Base-by-base conservation (phyloP, 2,888 invertebrate species). In the Stenolophus ochropezus region DNA sequence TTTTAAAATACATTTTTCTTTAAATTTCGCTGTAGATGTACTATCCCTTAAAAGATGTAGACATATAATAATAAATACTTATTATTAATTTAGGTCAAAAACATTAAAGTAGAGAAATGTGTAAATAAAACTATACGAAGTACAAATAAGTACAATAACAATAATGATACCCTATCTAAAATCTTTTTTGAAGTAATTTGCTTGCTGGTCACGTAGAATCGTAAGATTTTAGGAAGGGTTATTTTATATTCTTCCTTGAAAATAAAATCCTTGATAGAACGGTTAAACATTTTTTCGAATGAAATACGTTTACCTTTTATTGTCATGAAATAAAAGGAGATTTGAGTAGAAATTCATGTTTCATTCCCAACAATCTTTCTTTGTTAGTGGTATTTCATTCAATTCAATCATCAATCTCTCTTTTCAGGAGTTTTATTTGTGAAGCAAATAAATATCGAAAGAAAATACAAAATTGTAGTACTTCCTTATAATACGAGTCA, bases 331-430 rank as follows among this genome's bases (percentile, higher is more conserved):
- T 23, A 23, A 58, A 58, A 58, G 23, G 8, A 4, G 14, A 23
- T n/a, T 58, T 23, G 23, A 58, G 23, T 58, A 21, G 58, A 58
- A 58, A 58, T 23, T 23, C 58, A 58, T 58, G 58, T 58, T 23
- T 58, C 23, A 58, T 58, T 58, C 20, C 23, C 11, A 58, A 21
- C 25, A 23, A 58, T 58, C 21, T 58, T 58, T 58, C 58, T 21
- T 58, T 58, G 25, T 58, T 58, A 23, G 11, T 6, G 58, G 11
- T 58, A 58, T 58, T 58, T 58, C n/a, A 58, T 58, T 58, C 21
- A 58, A 58, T 58, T 21, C 58, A 23, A 8, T 58, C 23, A 58
- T 58, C 58, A 23, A 58, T 58, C 58, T 42, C 11, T 42, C 33
- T 8, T 42, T 42, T 11, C 1, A 11, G 33, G 33, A 33, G 11